Base-by-base conservation (phyloP, 2,113 vertebrate genomes). In the Periophthalmus modestus region DNA sequence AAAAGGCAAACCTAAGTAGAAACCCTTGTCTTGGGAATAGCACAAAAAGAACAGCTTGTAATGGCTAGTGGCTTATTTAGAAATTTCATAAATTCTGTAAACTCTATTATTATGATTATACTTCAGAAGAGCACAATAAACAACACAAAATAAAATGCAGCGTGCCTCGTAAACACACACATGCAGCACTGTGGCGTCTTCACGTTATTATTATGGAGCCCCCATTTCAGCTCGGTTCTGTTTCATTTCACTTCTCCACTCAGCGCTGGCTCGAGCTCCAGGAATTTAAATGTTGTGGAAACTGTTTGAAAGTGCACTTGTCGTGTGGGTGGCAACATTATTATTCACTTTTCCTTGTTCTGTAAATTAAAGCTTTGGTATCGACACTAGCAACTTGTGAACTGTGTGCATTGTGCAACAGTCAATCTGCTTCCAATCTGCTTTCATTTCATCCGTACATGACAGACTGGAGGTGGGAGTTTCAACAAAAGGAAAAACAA, bases 331-430 rank as follows among this genome's bases (percentile, higher is more conserved):
- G 80, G 81, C 16, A 23, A 75, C 83, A 68, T 78, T 77, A 84
- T 87, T 82, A 82, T 80, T 85, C 84, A 81, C 73, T 74, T 80
- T 71, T 72, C 43, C 78, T 90, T 89, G 82, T 87, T 88, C 85
- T 75, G 75, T 73, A 88, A 87, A 89, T 87, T 82, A 78, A 86
- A 77, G 82, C 89, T 84, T 80, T 80, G 85, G 81, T 82, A 85
- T 81, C 23, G 74, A 87, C 83, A 81, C 79, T 74, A 78, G 75
- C 79, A 84, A 86, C 82, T 80, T 71, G 65, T 82, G 78, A 80
- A 82, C 82, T 69, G 71, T 36, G 18, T 67, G 48, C 70, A 85
- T 78, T 84, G 85, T 84, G 82, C 72, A 76, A 74, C 69, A 79
- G 78, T 84, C 82, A 75, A 36, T 86, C 77, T 81, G 80, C 82